Conservation (phyloP, 23 tunicate species). For the Halocynthia aurantium region DNA sequence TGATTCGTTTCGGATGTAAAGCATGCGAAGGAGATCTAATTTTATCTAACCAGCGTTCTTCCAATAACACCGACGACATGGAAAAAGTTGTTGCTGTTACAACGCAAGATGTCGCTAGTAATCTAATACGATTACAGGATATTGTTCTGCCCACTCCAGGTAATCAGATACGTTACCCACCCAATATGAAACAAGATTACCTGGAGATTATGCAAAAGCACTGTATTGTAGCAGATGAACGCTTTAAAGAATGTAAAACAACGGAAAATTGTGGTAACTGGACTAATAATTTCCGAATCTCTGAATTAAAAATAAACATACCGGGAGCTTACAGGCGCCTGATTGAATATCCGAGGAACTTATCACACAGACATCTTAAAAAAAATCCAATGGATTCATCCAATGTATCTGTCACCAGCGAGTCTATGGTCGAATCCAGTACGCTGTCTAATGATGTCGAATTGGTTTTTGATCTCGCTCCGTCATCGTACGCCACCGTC, state of each 20-base stretch:
- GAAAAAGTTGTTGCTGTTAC: slow-evolving; percentile 31
- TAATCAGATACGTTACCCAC: slow-evolving; percentile 40
- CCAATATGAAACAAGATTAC: slow-evolving; percentile 31
- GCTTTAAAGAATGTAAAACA: not conserved
- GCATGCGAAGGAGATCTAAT: slow-evolving; percentile 34
- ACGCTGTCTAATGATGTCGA: slow-evolving; percentile 19
- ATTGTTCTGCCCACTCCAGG: slow-evolving; percentile 71
- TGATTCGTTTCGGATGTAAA: slow-evolving; percentile 16
- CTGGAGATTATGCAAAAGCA: slow-evolving; percentile 11
- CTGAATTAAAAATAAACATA: slow-evolving; percentile 28
- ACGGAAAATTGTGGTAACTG: not conserved
- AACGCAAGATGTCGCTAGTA: slow-evolving; percentile 23
- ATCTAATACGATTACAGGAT: slow-evolving; percentile 17
- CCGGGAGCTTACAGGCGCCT: slow-evolving; percentile 56
- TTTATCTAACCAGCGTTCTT: not conserved
- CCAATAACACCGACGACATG: no score
- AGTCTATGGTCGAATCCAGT: not conserved
- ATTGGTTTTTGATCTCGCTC: slow-evolving; percentile 22
- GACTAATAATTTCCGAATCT: slow-evolving; percentile 35
- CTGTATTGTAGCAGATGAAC: not conserved
- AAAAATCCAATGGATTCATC: not conserved
- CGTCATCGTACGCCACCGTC: slow-evolving; percentile 45
- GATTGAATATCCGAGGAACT: slow-evolving; percentile 36
- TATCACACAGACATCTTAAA: slow-evolving; percentile 24
- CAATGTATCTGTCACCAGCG: not conserved